These are phyloP conservation scores for Heliconius congener DNA, from an alignment of 1,140 invertebrate genomes.

Conservation along the genomic window DNA sequence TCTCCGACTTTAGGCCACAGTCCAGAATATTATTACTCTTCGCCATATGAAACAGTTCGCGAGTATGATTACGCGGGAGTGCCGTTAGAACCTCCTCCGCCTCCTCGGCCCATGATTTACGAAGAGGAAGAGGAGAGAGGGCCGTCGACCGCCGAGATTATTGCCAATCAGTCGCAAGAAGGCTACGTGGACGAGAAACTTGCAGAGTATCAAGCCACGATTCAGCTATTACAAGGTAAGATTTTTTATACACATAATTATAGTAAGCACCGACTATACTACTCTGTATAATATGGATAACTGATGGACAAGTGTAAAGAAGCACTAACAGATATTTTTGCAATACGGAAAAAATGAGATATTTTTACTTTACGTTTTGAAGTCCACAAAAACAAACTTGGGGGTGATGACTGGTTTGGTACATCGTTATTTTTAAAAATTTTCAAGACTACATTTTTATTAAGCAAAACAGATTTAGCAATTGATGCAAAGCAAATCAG, in stretches of 20 bases:
- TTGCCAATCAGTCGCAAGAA: slow-evolving; percentile 95
- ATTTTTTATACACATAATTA: slow-evolving; percentile 24
- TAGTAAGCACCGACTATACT: too few relatives aligned
- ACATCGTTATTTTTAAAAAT: background rate
- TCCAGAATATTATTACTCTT: slow-evolving; percentile 85
- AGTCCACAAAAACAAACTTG: too few relatives aligned
- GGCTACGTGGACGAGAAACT: slow-evolving; percentile 94
- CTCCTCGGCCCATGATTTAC: slow-evolving; percentile 82
- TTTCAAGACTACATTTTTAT: background rate
- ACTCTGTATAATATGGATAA: too few relatives aligned
- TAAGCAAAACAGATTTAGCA: background rate
- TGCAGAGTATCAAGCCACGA: slow-evolving; percentile 95
- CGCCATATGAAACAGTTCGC: slow-evolving; percentile 82
- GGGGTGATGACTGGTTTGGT: too few relatives aligned
- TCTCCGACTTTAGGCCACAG: slow-evolving; percentile 83
- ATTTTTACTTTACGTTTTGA: too few relatives aligned
- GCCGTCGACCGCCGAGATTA: slow-evolving; percentile 93
- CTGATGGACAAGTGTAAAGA: too few relatives aligned
- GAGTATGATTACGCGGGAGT: slow-evolving; percentile 85
- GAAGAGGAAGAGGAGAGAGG: slow-evolving; percentile 87
- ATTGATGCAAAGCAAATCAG: slow-evolving; percentile 27
- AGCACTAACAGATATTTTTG: too few relatives aligned
- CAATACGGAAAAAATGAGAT: too few relatives aligned
- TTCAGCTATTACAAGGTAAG: slow-evolving; percentile 94
- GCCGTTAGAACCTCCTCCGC: slow-evolving; percentile 86